Evolutionary conservation across 2,888 invertebrate species (phyloP).

Genomic region (Hydrotaea cyrtoneurina): DNA sequence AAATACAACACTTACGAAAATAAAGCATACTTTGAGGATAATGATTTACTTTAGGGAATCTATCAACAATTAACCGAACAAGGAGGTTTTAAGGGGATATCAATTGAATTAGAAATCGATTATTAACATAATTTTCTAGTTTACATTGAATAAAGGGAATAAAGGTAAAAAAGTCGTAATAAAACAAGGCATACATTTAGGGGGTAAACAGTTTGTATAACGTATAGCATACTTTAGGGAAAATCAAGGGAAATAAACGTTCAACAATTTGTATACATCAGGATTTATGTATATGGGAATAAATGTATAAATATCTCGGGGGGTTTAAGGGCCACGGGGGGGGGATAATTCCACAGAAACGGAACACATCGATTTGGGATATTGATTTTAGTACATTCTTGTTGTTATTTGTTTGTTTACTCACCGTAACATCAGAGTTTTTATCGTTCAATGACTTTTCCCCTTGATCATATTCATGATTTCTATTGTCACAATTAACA

Average conservation of each 20-base stretch:
- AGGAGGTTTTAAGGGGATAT: too few species aligned
- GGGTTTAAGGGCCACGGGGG: not conserved
- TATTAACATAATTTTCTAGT: too few species aligned
- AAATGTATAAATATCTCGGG: too few species aligned
- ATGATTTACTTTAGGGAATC: too few species aligned
- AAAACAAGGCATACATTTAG: not conserved
- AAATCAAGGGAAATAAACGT: too few species aligned
- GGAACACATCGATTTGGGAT: constrained; percentile 7
- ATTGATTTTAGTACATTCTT: not conserved
- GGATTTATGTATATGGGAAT: not conserved
- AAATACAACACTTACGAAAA: too few species aligned
- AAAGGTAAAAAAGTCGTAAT: not conserved
- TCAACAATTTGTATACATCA: not conserved
- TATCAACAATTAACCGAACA: too few species aligned
- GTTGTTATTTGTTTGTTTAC: constrained; percentile 68
- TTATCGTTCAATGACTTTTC: constrained; percentile 74
- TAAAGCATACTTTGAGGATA: too few species aligned
- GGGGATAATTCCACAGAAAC: not conserved
- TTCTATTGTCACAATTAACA: constrained; percentile 60
- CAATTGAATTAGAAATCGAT: too few species aligned
- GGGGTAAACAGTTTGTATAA: not conserved
- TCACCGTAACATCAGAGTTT: constrained; percentile 78
- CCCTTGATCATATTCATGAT: constrained; percentile 62
- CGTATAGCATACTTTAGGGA: not conserved
- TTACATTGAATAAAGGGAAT: too few species aligned